Evolutionary conservation across 2,113 vertebrate species (phyloP), one percentile per base, ranked within the genome.

Genomic region (Peromyscus californicus): DNA sequence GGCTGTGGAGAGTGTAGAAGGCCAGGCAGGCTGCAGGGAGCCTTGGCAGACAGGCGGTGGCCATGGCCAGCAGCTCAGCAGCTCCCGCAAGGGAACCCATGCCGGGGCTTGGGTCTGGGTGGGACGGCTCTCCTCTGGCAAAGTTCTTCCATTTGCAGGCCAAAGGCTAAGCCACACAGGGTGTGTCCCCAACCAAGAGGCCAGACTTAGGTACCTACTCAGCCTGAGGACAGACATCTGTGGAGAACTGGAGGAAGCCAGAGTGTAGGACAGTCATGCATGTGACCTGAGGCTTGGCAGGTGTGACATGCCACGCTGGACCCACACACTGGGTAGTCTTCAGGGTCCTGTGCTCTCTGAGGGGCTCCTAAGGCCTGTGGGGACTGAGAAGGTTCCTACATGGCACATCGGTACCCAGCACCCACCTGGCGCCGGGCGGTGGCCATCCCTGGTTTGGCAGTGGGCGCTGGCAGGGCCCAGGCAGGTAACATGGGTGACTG

Each of bases 401-500:
- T 7, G 42, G 5, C 26, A 39, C 42, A 29, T 7, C 1, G 7
- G n/a, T 36, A 13, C 48, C 31, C 0, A 11, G n/a, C 21, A 97
- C 98, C 11, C 72, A 99, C 99, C 99, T 98, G 95, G n/a, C 99
- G 98, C 70, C 98, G 98, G 72, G 98, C 97, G 1, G 99, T 94
- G 0, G 99, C 98, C 87, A 98, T 98, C 15, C 98, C 98, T 0
- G 98, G 98, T 21, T 98, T 98, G 92, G 98, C 98, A 98, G 98
- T 98, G 17, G 98, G 96, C 0, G 98, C 98, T 12, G 98, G 98
- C 0, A 90, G 89, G 75, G 98, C 98, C 95, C 94, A 93, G 75
- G 95, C 45, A 0, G 95, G 54, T 0, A 93, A 90, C 83, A 98
- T 96, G 33, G 98, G 97, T 33, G n/a, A 78, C 1, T 90, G 89